Base-by-base conservation (phyloP, 2,113 vertebrate species). In the Mystacornis crossleyi region DNA sequence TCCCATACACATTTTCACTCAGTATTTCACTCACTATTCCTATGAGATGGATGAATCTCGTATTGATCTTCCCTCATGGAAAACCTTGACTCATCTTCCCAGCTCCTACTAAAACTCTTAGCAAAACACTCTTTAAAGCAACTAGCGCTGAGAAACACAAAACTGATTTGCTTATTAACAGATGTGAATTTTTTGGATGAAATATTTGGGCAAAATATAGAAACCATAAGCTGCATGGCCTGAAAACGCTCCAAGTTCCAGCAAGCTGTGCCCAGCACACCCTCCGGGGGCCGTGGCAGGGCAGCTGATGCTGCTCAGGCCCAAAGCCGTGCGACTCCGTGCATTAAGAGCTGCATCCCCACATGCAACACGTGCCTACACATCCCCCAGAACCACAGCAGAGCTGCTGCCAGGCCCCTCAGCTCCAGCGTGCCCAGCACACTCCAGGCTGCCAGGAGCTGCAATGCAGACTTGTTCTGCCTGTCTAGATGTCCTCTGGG, bases 381-480 rank as follows among this genome's bases (percentile, higher is more conserved):
- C 26, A 42, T 16, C 40, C 50, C 34, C 11, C 16, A 8, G 28
- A 60, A 5, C 20, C 42, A 71, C 48, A 28, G 69, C 84, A 80
- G 43, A 67, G 40, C 34, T 60, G 53, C 40, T 78, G 50, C 54
- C 26, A 12, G 5, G 3, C 25, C 64, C 60, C 69, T 45, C 0
- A 3, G 60, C 29, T 58, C 38, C 29, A 12, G 75, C 1, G 0
- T 42, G 42, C 42, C 42, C 42, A 47, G 74, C 43, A 18, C 8
- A 10, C 18, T 38, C 57, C 53, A 77, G n/a, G 24, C 74, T 82
- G 57, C 36, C 62, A 65, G 58, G 45, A 54, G 71, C 67, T 90
- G 90, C 92, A 93, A 24, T 77, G 80, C 74, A 93, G 79, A 18
- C 45, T 57, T 34, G 12, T 50, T 94, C 69, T 67, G 40, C 43